Evolutionary conservation across 2,797 vertebrate genomes (phyloP), one percentile per base, ranked within the genome.

Genomic region (Squalus acanthias): DNA sequence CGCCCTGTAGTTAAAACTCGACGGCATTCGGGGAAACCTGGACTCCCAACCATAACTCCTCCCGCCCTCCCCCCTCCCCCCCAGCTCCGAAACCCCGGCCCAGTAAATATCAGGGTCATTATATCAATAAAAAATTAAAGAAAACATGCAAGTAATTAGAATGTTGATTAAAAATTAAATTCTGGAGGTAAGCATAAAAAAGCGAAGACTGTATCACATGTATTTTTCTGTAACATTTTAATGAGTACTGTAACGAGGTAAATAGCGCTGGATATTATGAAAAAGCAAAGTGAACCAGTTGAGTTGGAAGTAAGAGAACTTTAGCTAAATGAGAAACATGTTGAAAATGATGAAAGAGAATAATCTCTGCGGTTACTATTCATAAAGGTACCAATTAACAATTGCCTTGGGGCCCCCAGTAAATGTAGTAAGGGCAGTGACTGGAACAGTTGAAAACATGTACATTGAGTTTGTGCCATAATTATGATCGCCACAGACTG

Each of bases 271-370:
- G 46, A 15, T 72, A 74, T 72, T 72, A 17, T 95, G 26, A 74
- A 74, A 67, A 95, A 50, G 22, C n/a, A 72, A 53, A 95, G 24
- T 57, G 94, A 95, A 95, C 20, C 70, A 6, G 26, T 74, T 50
- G 50, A 74, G 70, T 57, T n/a, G 46, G 69, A 95, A 95, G 70
- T 72, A 74, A 33, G 8, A 57, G 46, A 70, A 53, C 24, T 29
- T 95, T 70, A 95, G 39, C 13, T 53, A 74, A 95, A 95, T 74
- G 94, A 95, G 50, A 60, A 95, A 74, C 94, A 95, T 74, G 67
- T 95, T 95, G 94, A 57, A 74, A 95, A 95, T 95, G 94, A 95
- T 95, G 13, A 95, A 95, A 76, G 46, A 33, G 24, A 7, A 46
- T 76, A 74, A 76, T n/a, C 46, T 53, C 26, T 74, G 65, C 39